Conservation (phyloP, 2,113 vertebrate genomes). For the Apodemus speciosus region DNA sequence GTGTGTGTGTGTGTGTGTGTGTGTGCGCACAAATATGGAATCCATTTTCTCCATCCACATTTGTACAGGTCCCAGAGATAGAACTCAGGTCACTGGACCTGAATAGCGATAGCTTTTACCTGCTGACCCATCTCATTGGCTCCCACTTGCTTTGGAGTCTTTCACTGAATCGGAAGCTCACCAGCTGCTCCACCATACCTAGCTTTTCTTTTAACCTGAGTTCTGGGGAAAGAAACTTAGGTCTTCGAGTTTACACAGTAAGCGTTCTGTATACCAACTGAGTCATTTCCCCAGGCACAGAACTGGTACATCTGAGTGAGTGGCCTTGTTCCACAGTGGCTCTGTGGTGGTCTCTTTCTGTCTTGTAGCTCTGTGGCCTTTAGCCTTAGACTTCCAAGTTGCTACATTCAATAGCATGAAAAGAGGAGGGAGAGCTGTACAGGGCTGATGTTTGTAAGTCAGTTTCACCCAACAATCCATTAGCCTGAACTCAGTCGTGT, state of each 20-base stretch:
- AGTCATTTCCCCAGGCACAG: too few species aligned
- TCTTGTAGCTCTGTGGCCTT: not conserved
- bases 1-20: not conserved
- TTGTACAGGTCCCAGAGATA: too few species aligned
- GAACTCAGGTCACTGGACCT: not conserved
- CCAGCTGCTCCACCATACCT: not conserved
- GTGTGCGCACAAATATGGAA: not conserved
- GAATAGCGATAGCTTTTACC: not conserved
- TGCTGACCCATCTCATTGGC: not conserved
- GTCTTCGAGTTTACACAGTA: not conserved
- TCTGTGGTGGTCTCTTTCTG: not conserved
- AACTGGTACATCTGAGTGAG: not conserved
- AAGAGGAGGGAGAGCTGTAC: rapidly evolving
- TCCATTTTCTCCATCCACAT: not conserved
- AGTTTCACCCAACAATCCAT: not conserved
- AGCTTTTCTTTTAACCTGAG: not conserved
- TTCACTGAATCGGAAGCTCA: too few species aligned
- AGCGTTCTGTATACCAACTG: not conserved
- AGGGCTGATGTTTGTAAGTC: not conserved
- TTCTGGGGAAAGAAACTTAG: not conserved
- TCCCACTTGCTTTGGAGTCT: not conserved
- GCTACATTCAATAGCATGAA: too few species aligned
- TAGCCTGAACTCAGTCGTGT: not conserved
- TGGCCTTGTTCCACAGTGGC: not conserved
- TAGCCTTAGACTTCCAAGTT: not conserved